These are phyloP conservation scores for Terrapene triunguis DNA, from an alignment of 2,113 vertebrate genomes.

Conservation along the genomic window DNA sequence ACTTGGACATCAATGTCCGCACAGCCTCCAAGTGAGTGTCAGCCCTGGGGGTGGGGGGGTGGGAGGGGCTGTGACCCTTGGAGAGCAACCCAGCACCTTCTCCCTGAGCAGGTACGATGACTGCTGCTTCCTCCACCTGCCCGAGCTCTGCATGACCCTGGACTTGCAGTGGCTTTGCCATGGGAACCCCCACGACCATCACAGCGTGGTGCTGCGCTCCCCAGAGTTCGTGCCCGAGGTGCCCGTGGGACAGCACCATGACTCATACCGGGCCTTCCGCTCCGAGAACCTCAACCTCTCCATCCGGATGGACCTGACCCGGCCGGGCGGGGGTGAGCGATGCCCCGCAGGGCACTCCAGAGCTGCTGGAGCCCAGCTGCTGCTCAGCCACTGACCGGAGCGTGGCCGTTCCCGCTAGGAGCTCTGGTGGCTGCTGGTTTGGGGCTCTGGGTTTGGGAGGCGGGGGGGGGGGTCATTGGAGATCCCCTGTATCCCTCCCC, in stretches of 20 bases:
- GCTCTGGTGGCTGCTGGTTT: rapidly evolving
- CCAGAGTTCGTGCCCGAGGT: constrained; percentile 89
- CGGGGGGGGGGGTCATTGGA: background rate
- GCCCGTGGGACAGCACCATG: constrained; percentile 91
- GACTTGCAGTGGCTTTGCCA: constrained; percentile 97
- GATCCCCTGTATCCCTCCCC: background rate
- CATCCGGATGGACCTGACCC: constrained; percentile 95
- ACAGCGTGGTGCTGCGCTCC: constrained; percentile 90
- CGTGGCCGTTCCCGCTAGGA: background rate
- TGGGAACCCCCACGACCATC: constrained; percentile 96
- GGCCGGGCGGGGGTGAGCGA: constrained; percentile 80
- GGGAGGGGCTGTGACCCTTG: background rate
- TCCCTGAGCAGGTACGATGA: constrained; percentile 90
- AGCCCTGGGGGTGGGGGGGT: rapidly evolving
- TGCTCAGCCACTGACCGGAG: background rate
- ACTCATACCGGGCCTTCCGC: constrained; percentile 97
- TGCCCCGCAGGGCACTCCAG: rapidly evolving
- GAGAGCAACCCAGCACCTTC: background rate
- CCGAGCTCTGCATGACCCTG: constrained; percentile 94
- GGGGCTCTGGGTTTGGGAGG: background rate
- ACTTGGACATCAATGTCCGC: constrained; percentile 95
- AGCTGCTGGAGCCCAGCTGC: background rate
- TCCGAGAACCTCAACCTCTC: constrained; percentile 97
- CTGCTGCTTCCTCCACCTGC: constrained; percentile 96
- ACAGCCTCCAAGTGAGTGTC: constrained; percentile 96